Base-by-base conservation (phyloP, 1,140 invertebrate genomes). In the Belonocnema kinseyi region DNA sequence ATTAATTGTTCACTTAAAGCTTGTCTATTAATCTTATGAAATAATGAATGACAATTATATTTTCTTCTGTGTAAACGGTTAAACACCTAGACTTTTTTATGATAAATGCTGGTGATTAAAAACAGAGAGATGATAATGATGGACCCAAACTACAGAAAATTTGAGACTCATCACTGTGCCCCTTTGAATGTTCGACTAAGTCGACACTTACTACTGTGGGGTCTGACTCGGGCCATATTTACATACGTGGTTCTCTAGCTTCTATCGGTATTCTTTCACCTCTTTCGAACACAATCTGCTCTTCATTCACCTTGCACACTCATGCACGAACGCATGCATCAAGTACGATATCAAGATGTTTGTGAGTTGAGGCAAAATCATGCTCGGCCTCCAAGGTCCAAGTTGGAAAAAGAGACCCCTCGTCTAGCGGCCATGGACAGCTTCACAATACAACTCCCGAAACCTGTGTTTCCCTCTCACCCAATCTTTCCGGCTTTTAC, bases 381-480 rank as follows among this genome's bases (percentile, higher is more conserved):
- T 70, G 61, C 26, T 26, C 11, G 61, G 13, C 40, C 70, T 53
- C 74, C 73, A 53, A 17, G 50, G 50, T 50, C 74, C 19, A 46
- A 61, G 56, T 56, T 72, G 77, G 50, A 70, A 76, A 53, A 71
- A 76, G 74, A 66, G 71, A 79, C 77, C 77, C 77, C 61, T 72
- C 73, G 73, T 75, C 73, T 54, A 78, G 50, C 73, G 26, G 33
- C 33, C 51, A 73, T 70, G 58, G 77, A 78, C 77, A 78, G 77
- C 58, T 75, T 51, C 73, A 78, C 77, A 79, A 79, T 79, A 66
- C 74, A 75, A 79, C 74, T 70, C 74, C 77, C 75, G 74, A 79
- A 66, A 79, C 73, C 73, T 58, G 50, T n/a, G 70, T 50, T 13
- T 72, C 40, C 52, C 19, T 66, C 53, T 53, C n/a, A 19, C 19